phyloP scores from a whole-genome alignment of 2,888 invertebrate genomes.

The Pachliopta kotzebuea region DNA sequence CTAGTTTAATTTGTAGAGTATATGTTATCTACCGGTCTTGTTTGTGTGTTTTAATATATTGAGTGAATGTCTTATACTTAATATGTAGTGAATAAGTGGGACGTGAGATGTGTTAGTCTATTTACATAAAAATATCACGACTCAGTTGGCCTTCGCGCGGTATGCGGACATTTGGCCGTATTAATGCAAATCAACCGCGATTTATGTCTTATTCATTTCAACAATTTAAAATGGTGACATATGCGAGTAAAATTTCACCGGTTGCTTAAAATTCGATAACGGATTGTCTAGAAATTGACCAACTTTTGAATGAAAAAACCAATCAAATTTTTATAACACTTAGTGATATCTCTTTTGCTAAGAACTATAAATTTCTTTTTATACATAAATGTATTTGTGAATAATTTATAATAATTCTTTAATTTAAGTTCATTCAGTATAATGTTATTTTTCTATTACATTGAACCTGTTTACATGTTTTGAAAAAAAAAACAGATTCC shows the following conservation, averaged over 20 bases:
- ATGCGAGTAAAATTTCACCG: slow-evolving; percentile 11
- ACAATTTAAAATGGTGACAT: slow-evolving; percentile 14
- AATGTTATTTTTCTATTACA: no score
- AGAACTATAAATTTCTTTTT: no score
- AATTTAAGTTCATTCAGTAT: no score
- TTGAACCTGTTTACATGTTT: no score
- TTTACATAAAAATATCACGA: slow-evolving; percentile 27
- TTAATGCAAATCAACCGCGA: slow-evolving; percentile 21
- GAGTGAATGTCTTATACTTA: slow-evolving; percentile 1
- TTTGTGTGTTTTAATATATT: neutral
- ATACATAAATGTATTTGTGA: no score
- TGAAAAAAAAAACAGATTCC: no score
- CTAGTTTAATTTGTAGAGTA: neutral
- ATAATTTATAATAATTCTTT: no score
- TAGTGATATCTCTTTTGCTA: neutral
- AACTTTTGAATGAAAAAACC: neutral
- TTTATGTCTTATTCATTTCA: slow-evolving; percentile 14
- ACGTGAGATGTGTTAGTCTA: slow-evolving; percentile 20
- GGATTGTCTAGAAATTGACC: neutral
- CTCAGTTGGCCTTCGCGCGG: slow-evolving; percentile 21
- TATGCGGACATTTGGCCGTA: slow-evolving; percentile 28
- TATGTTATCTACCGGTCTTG: neutral
- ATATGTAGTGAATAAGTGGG: slow-evolving; percentile 8
- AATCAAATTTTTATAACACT: neutral
- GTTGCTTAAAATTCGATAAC: neutral